Evolutionary conservation across 1,140 invertebrate species (phyloP), one percentile per base, ranked within the genome.

Genomic region (Apis cerana): DNA sequence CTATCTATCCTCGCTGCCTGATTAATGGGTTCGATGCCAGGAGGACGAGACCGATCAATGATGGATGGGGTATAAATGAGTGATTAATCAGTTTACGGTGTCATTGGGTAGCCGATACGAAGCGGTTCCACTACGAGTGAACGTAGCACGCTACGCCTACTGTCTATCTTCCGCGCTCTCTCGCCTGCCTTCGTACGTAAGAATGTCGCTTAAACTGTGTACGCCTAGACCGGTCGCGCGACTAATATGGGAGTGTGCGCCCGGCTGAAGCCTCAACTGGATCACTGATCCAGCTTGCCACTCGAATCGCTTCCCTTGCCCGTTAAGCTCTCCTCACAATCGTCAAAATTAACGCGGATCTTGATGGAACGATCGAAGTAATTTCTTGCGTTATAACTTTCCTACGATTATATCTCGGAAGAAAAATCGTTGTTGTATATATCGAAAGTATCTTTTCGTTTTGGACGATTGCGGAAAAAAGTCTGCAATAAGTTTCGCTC

Each of bases 141-240:
- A 15, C 58, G 19, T 23, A 19, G 23, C 17, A 54, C 58, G 69
- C 58, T 50, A 43, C 33, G 33, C 33, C 33, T 43, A 43, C 59
- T 58, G 67, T 68, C 54, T 56, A 58, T 76, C 80, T 82, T 75
- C 64, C 72, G 80, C 27, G 56, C 72, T 61, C 80, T 82, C 70
- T 43, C 80, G 72, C 21, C 33, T 76, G 52, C 54, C 80, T 82
- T 78, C 58, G 84, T 86, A 79, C 65, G 81, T 87, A 81, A 87
- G 71, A 81, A 84, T 67, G 86, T 74, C 75, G 71, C 61, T 85
- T 84, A 79, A 85, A 84, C 75, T 71, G 83, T 87, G 87, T 89
- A 92, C 89, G 90, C 91, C 90, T 92, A 93, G 90, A 93, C 91
- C 91, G 91, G 92, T 93, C 89, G 89, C 74, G 48, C 69, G 84